These are phyloP conservation scores for Bruchidius siliquastri DNA, from an alignment of 2,888 invertebrate species.

Conservation along the genomic window DNA sequence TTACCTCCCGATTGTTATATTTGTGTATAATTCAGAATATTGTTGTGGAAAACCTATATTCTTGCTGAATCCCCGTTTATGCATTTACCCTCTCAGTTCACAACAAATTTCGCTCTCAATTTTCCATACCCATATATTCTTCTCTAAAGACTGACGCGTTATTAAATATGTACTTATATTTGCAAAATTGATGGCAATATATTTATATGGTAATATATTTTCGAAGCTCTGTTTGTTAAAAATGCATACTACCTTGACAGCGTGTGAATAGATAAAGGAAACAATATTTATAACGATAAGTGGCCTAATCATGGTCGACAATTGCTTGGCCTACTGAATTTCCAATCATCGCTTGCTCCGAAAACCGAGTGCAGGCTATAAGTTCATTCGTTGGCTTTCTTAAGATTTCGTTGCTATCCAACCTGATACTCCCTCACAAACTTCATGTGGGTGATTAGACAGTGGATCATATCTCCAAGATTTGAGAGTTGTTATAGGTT, in stretches of 20 bases:
- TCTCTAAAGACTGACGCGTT: constrained; percentile 48
- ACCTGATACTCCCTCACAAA: too few relatives aligned
- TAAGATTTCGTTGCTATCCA: too few relatives aligned
- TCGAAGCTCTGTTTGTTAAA: constrained; percentile 47
- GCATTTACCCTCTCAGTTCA: not conserved
- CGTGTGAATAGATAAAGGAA: constrained; percentile 15
- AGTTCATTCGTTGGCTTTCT: not conserved
- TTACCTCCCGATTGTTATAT: not conserved
- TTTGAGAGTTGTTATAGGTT: too few relatives aligned
- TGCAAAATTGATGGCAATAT: constrained; percentile 47
- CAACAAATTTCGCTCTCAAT: not conserved
- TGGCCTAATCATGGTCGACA: constrained; percentile 27
- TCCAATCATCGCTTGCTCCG: not conserved
- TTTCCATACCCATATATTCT: constrained; percentile 24
- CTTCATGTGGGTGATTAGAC: too few relatives aligned
- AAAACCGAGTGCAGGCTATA: not conserved
- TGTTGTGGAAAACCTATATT: not conserved
- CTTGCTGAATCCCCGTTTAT: not conserved
- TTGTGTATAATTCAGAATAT: not conserved
- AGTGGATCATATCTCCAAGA: too few relatives aligned
- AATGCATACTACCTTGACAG: constrained; percentile 25
- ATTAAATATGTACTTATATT: constrained; percentile 36
- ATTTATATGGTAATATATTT: constrained; percentile 41
- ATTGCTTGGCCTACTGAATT: constrained; percentile 31
- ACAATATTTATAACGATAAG: constrained; percentile 16